Percentiles rank a stretch among this genome's conserved stretches.
These are phyloP conservation scores for Haliclystus octoradiatus DNA, from an alignment of 30 jellyfish, hydroid and myxozoan species.

Conservation along the genomic window DNA sequence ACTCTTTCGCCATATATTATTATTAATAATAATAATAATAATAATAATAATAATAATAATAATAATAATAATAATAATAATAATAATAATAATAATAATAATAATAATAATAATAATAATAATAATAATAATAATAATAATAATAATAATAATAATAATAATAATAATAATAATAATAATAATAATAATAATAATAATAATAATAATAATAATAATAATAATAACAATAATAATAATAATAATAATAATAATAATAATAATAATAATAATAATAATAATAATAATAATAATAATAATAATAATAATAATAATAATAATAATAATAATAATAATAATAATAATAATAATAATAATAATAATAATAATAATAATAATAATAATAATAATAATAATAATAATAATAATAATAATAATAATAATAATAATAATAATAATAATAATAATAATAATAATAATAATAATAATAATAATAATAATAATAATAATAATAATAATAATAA, in stretches of 20 bases:
- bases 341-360: slow-evolving; percentile 3
- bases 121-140: neutral
- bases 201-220: neutral
- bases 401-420: slow-evolving; percentile 2
- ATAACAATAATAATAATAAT: neutral
- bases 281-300: neutral
- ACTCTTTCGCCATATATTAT: too few relatives aligned
- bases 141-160: neutral
- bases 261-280: neutral
- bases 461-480: slow-evolving; percentile 2
- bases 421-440: slow-evolving; percentile 2
- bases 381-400: slow-evolving; percentile 1
- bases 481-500: slow-evolving; percentile 2
- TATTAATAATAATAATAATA: slow-evolving; percentile 6
- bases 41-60: neutral
- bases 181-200: neutral
- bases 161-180: neutral
- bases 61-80: neutral
- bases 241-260: neutral
- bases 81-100: neutral
- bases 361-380: slow-evolving; percentile 2
- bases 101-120: slow-evolving; percentile 1
- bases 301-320: slow-evolving; percentile 2
- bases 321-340: slow-evolving; percentile 4
- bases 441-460: slow-evolving; percentile 3